Base-by-base conservation (phyloP, 2,113 vertebrate genomes). In the Rhagologus leucostigma region DNA sequence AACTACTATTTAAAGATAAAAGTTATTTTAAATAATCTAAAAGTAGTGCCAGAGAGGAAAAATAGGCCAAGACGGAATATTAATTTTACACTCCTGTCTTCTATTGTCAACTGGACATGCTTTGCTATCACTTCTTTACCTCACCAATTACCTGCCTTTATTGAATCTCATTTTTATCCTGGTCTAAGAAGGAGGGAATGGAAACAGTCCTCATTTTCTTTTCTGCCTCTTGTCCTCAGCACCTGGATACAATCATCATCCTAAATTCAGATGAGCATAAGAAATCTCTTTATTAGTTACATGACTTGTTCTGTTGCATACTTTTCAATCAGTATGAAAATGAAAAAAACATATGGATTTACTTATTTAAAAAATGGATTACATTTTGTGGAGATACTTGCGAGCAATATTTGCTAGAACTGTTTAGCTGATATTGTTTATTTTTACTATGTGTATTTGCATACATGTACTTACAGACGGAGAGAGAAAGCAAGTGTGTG, bases 11-110 rank as follows among this genome's bases (percentile, higher is more conserved):
- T 87, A 92, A 95, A 93, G 82, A 83, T 95, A 95, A 95, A 95
- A 95, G 47, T 62, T 41, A 93, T 94, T 94, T 95, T 71, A 94
- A 97, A 93, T 96, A 87, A 91, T 94, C 87, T 96, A 79, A 90
- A 84, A 50, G 33, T 64, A 93, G 41, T 46, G 35, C 22, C 67
- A 93, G 78, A 87, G 47, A 91, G 52, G 39, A 92, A 96, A 93
- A 88, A 93, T 42, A 95, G 68, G 21, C 59, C 81, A 86, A 81
- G 42, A 53, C 65, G 80, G 84, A 96, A 84, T 91, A 95, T 90
- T 95, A 96, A 97, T 97, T 96, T 90, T 93, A 52, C 14, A 71
- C 42, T 87, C 39, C 47, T 87, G 59, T 4, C 18, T 83, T 88
- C 68, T 82, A 47, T 82, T 94, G 56, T 89, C 56, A 81, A 32